phyloP scores from a whole-genome alignment of 1,140 invertebrate species.

The Schlechtendalia chinensis region DNA sequence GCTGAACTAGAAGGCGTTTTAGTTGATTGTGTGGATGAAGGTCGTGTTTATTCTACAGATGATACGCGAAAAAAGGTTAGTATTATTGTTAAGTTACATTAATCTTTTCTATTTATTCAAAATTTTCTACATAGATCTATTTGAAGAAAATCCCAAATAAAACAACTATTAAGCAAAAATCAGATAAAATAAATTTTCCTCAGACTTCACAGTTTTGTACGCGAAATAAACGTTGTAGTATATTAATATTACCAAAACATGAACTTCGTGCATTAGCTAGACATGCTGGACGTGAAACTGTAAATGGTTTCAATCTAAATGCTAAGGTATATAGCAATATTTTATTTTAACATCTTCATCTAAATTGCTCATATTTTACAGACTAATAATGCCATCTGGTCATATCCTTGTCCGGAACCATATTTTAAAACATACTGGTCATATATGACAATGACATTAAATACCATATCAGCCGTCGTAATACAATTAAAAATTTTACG shows the following conservation, averaged over 20 bases:
- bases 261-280: slow-evolving; percentile 80
- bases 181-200: slow-evolving; percentile 74
- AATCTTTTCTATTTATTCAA: not conserved
- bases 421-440: slow-evolving; percentile 94
- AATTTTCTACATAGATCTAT: slow-evolving; percentile 60
- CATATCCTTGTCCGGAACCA: slow-evolving; percentile 90
- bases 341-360: not conserved
- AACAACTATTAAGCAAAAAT: slow-evolving; percentile 68
- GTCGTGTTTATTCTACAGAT: slow-evolving; percentile 54
- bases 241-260: slow-evolving; percentile 76
- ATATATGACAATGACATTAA: slow-evolving; percentile 81
- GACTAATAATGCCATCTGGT: slow-evolving; percentile 85
- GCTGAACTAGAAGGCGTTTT: slow-evolving; percentile 42
- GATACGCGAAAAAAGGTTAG: slow-evolving; percentile 54
- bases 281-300: slow-evolving; percentile 69
- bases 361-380: slow-evolving; percentile 52
- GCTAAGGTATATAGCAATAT: slow-evolving; percentile 63
- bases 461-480: slow-evolving; percentile 77
- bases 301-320: slow-evolving; percentile 80
- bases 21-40: slow-evolving; percentile 44
- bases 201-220: slow-evolving; percentile 78
- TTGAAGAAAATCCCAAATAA: slow-evolving; percentile 68
- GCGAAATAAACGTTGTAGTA: slow-evolving; percentile 71
- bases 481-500: slow-evolving; percentile 89
- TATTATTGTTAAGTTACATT: not conserved